Percentiles rank a stretch among this genome's conserved stretches.
These are phyloP conservation scores for Actenoides hombroni DNA, from an alignment of 2,113 vertebrate genomes.

Conservation along the genomic window DNA sequence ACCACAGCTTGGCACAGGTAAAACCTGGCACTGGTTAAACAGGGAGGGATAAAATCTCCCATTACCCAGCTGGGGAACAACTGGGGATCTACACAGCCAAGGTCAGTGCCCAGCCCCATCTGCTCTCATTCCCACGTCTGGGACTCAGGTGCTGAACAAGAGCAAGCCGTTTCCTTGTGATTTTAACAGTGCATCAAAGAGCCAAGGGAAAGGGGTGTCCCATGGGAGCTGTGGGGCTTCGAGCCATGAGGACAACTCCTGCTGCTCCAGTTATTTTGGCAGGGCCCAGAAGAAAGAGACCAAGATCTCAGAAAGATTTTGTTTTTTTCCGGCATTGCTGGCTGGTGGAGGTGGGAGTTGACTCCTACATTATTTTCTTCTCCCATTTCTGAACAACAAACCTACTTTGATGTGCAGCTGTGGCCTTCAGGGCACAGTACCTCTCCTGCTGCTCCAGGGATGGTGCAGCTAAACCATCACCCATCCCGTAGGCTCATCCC, in stretches of 20 bases:
- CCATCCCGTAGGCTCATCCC: not conserved
- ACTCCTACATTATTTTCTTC: not conserved
- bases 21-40: not conserved
- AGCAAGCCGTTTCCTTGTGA: not conserved
- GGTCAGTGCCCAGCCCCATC: accelerated
- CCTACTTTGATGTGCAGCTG: not conserved
- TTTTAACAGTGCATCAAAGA: not conserved
- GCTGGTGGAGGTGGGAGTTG: not conserved
- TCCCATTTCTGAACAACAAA: not conserved
- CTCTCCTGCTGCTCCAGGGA: not conserved
- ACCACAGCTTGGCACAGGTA: not conserved
- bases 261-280: not conserved
- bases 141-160: not conserved
- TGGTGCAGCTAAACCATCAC: accelerated
- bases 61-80: not conserved
- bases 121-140: not conserved
- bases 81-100: not conserved
- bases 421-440: not conserved
- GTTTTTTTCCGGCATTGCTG: not conserved
- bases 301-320: not conserved
- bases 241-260: not conserved
- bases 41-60: not conserved
- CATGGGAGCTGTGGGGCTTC: not conserved
- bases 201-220: not conserved
- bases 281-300: not conserved